phyloP scores from a whole-genome alignment of 2,797 vertebrate genomes.

The Cichlasoma orientale region DNA sequence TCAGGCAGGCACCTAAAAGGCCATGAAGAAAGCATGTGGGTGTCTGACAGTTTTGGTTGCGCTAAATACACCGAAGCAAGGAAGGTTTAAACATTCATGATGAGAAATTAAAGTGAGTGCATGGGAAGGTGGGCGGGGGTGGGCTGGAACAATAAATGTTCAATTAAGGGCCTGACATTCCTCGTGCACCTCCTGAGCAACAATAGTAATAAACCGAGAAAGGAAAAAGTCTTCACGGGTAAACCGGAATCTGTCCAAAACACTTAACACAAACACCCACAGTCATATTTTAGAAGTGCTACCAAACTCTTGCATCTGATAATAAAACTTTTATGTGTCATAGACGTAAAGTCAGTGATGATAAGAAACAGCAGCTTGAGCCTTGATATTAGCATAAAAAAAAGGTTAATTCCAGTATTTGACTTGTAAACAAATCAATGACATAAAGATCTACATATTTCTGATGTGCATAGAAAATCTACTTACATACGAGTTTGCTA shows the following conservation, averaged over 20 bases:
- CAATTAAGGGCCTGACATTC: not conserved
- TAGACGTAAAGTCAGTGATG: not conserved
- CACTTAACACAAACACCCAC: not conserved
- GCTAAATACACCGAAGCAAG: not conserved
- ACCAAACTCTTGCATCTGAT: not conserved
- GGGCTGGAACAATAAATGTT: not conserved
- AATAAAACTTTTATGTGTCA: not conserved
- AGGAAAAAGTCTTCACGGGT: not conserved
- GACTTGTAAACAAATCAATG: not conserved
- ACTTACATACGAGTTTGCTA: not conserved
- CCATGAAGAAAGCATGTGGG: not conserved
- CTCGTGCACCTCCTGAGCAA: not conserved
- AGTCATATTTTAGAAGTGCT: not conserved
- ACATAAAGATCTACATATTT: not conserved
- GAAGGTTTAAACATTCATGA: not conserved
- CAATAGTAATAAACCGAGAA: not conserved
- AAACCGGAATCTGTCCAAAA: not conserved
- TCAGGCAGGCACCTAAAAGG: not conserved
- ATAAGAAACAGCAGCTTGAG: not conserved
- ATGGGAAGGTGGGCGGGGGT: not conserved
- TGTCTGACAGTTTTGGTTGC: not conserved
- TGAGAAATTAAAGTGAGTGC: not conserved
- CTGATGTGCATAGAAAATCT: not conserved
- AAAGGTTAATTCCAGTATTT: not conserved
- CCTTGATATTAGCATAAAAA: not conserved